phyloP scores from a whole-genome alignment of 2,888 invertebrate species.

The Eurois occulta region DNA sequence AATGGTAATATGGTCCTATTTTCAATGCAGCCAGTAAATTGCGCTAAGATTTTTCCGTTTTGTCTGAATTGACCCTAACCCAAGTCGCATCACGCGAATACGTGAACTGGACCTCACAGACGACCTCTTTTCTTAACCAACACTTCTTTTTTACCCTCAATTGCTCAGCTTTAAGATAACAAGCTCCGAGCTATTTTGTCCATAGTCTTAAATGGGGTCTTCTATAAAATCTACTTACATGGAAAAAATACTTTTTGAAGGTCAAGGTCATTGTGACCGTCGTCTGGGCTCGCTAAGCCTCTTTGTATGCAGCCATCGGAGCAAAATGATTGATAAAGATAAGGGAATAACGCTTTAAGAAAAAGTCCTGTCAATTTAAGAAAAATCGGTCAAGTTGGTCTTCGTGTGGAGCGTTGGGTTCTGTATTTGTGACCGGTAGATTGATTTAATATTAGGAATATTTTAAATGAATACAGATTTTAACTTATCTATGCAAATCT shows the following conservation, averaged over 20 bases:
- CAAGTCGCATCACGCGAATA: background rate
- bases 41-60: background rate
- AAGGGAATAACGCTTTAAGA: conserved; percentile 64
- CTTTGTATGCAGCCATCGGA: conserved; percentile 73
- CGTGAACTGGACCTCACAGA: background rate
- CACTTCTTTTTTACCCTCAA: conserved; percentile 48
- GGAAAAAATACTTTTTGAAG: conserved; percentile 60
- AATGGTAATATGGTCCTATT: background rate
- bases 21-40: background rate
- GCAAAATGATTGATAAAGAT: conserved; percentile 79
- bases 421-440: background rate
- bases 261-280: conserved; percentile 55
- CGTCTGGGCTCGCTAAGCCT: conserved; percentile 55
- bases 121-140: conserved; percentile 23
- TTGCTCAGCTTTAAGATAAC: conserved; percentile 55
- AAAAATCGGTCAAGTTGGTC: conserved; percentile 44
- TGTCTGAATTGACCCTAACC: background rate
- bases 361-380: conserved; percentile 71
- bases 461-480: background rate
- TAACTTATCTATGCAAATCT: background rate
- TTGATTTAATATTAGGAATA: background rate
- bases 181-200: conserved; percentile 40
- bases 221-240: conserved; percentile 58
- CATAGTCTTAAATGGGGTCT: conserved; percentile 33
- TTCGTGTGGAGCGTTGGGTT: background rate